Base-by-base conservation (phyloP, 2,888 invertebrate genomes). In the Sarcophaga subvicina region DNA sequence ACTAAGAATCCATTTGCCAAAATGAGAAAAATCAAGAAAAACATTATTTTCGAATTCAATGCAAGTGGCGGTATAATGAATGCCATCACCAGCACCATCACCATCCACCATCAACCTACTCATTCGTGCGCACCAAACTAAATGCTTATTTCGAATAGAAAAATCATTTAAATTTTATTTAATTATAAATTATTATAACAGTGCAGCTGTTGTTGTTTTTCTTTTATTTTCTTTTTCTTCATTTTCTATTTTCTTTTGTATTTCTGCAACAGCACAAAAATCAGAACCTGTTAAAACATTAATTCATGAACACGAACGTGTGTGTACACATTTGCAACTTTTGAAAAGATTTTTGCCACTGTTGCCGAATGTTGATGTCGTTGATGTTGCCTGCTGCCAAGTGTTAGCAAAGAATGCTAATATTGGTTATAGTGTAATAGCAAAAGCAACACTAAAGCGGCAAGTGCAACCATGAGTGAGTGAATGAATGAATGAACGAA, bases 171-270 rank as follows among this genome's bases (percentile, higher is more conserved):
- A 66, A 71, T 72, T 72, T 83, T 78, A 86, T 81, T 87, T 79
- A 84, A 84, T 87, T 87, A 79, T 84, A 79, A 84, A 84, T 82
- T 84, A 86, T 77, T 83, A 79, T 76, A 84, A 81, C 87, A 84
- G 81, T 81, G 78, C 54, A 54, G 17, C 54, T 54, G 54, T 54
- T 54, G 60, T 77, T 76, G 3, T 66, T 59, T 2, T 25, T 6
- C 37, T 70, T 77, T 76, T 3, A 1, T 14, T 25, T 6, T 67
- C 25, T 69, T 37, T 64, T 25, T 47, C 11, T 60, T n/a, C 17
- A 14, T 49, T 63, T 25, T 22, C 25, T 73, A 54, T 17, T 54
- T 17, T 54, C 37, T 37, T 10, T 37, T 10, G 37, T 37, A 37
- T 37, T 37, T 37, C 10, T 37, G 37, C 37, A 2, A 37, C 2